Percentiles rank a stretch among this genome's conserved stretches.
Evolutionary conservation across 2,797 vertebrate genomes (phyloP).

Genomic region (Phoeniculus purpureus): DNA sequence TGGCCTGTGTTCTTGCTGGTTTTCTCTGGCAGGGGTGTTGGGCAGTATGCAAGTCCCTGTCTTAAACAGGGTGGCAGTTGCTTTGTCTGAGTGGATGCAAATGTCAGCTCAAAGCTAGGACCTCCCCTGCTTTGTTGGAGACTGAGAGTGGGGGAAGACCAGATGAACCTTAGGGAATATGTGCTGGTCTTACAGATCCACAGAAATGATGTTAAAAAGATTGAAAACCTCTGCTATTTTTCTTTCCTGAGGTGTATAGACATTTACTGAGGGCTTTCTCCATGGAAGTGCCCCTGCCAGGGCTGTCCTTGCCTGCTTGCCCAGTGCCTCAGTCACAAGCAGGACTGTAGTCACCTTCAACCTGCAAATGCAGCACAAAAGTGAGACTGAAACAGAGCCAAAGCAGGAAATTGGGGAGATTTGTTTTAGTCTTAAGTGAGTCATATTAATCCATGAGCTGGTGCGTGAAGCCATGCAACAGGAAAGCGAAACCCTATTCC

Average conservation of each 20-base stretch:
- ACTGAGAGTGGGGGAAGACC: too few relatives aligned
- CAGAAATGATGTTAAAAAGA: not conserved
- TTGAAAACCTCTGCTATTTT: not conserved
- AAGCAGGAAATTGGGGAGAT: fast-evolving
- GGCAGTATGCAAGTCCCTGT: not conserved
- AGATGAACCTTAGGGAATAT: not conserved
- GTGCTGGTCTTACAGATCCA: not conserved
- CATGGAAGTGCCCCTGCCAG: fast-evolving
- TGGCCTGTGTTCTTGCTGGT: fast-evolving
- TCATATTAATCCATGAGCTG: not conserved
- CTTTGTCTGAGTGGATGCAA: not conserved
- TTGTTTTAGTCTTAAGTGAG: not conserved
- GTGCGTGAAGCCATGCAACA: fast-evolving
- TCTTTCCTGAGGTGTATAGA: not conserved
- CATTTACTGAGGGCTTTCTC: not conserved
- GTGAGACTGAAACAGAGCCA: not conserved
- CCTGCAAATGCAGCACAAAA: not conserved
- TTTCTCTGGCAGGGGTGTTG: fast-evolving
- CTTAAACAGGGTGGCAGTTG: fast-evolving
- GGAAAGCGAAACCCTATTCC: not conserved
- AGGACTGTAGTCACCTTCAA: not conserved
- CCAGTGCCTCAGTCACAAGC: not conserved
- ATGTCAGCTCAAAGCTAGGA: not conserved
- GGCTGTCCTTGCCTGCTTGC: not conserved
- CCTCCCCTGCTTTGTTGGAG: not conserved